Conservation (phyloP, 1,140 invertebrate species). For the Drosophila parvula region DNA sequence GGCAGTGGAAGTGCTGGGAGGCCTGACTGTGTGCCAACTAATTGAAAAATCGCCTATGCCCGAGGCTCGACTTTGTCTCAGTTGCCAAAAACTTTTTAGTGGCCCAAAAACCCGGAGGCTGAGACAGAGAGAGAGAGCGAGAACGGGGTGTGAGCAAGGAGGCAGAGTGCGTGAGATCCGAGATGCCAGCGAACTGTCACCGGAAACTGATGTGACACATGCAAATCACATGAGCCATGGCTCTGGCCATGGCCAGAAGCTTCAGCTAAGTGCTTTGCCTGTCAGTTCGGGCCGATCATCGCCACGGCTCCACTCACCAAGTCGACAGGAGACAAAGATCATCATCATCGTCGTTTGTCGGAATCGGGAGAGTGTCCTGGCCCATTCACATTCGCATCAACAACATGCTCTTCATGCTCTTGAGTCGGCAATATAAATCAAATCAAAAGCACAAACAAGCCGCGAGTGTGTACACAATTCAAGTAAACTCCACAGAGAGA, state of each 20-base stretch:
- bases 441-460: conserved; percentile 64
- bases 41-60: conserved; percentile 79
- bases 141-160: neutral
- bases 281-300: conserved; percentile 35
- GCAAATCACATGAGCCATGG: conserved; percentile 63
- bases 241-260: conserved; percentile 4
- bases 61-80: conserved; percentile 37
- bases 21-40: conserved; percentile 49
- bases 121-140: neutral
- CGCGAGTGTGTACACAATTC: conserved; percentile 62
- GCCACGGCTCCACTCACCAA: conserved; percentile 17
- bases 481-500: conserved; percentile 50
- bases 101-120: neutral
- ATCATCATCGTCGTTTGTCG: conserved; percentile 25
- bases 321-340: conserved; percentile 33
- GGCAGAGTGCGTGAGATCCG: conserved; percentile 11
- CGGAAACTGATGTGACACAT: conserved; percentile 74
- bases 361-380: neutral
- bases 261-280: conserved; percentile 39
- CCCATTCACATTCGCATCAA: conserved; percentile 23
- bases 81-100: conserved; percentile 16
- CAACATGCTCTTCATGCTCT: conserved; percentile 50
- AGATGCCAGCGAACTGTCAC: conserved; percentile 37
- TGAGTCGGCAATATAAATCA: conserved; percentile 61
- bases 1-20: conserved; percentile 8